Percentiles rank a stretch among this genome's conserved stretches.
These are phyloP conservation scores for Eidolon helvum DNA, from an alignment of 2,113 vertebrate species.

Conservation along the genomic window DNA sequence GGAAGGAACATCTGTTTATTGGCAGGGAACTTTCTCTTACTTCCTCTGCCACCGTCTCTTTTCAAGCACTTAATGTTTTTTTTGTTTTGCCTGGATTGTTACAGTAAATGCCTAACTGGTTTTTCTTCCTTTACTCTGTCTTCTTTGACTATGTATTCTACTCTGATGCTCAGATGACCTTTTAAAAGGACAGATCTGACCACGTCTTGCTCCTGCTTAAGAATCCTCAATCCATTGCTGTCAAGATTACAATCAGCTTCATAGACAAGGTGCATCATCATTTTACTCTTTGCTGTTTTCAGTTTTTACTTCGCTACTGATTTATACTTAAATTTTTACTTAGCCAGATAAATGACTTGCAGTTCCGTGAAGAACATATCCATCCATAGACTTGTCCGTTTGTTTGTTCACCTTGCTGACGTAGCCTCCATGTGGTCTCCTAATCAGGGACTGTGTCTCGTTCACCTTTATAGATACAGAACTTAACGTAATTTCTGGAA, in stretches of 20 bases:
- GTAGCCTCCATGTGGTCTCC: too few relatives aligned
- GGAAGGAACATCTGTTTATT: constrained; percentile 1
- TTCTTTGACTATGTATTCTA: neutral
- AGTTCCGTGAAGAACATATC: neutral
- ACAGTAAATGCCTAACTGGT: neutral
- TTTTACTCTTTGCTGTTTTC: neutral
- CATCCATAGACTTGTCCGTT: neutral
- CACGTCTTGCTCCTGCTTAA: neutral
- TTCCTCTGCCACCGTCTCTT: neutral
- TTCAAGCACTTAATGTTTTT: neutral
- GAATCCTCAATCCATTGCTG: neutral
- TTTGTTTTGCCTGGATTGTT: neutral
- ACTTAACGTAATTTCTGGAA: neutral
- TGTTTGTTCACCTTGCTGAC: neutral
- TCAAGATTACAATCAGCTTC: neutral
- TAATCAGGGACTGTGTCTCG: neutral
- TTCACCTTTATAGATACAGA: neutral
- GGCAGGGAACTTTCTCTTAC: neutral
- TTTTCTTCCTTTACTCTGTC: neutral
- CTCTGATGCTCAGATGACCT: neutral
- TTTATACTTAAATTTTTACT: neutral
- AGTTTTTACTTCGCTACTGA: neutral
- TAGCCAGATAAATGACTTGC: neutral
- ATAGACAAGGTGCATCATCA: neutral
- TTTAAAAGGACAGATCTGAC: neutral